These are phyloP conservation scores for Plagodis pulveraria DNA, from an alignment of 2,888 invertebrate species.

Conservation along the genomic window DNA sequence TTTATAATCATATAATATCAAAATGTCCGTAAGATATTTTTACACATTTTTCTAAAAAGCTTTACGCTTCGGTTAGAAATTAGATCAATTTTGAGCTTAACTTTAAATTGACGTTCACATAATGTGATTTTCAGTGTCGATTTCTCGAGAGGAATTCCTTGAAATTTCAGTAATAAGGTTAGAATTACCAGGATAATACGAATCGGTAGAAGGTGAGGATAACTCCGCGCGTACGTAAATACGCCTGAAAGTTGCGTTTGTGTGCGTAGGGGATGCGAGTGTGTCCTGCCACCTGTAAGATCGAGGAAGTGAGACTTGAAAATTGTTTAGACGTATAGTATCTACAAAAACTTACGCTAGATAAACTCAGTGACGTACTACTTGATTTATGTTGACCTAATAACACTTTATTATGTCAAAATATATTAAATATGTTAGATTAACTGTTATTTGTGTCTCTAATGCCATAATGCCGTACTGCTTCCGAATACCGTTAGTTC, in stretches of 20 bases:
- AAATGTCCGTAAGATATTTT: too few species aligned
- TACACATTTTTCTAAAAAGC: too few species aligned
- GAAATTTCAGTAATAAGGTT: slow-evolving; percentile 83
- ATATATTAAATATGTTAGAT: too few species aligned
- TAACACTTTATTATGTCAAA: too few species aligned
- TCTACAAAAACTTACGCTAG: background rate
- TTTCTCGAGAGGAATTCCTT: slow-evolving; percentile 56
- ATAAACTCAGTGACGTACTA: too few species aligned
- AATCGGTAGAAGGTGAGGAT: slow-evolving; percentile 46
- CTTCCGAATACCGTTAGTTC: too few species aligned
- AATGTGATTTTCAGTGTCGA: slow-evolving; percentile 5
- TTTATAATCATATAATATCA: too few species aligned
- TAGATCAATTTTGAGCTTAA: background rate
- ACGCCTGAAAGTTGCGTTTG: slow-evolving; percentile 33
- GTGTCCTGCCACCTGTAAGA: slow-evolving; percentile 50
- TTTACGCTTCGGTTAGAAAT: too few species aligned
- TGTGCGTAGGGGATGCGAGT: slow-evolving; percentile 45
- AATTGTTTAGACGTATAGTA: slow-evolving; percentile 6
- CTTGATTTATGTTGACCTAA: too few species aligned
- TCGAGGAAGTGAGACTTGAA: slow-evolving; percentile 26
- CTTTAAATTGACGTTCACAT: background rate
- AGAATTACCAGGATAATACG: slow-evolving; percentile 71
- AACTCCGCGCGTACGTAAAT: slow-evolving; percentile 18
- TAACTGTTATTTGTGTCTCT: too few species aligned
- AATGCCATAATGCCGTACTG: too few species aligned